These are phyloP conservation scores for Muraenolepis orangiensis DNA, from an alignment of 2,797 vertebrate genomes.

Conservation along the genomic window DNA sequence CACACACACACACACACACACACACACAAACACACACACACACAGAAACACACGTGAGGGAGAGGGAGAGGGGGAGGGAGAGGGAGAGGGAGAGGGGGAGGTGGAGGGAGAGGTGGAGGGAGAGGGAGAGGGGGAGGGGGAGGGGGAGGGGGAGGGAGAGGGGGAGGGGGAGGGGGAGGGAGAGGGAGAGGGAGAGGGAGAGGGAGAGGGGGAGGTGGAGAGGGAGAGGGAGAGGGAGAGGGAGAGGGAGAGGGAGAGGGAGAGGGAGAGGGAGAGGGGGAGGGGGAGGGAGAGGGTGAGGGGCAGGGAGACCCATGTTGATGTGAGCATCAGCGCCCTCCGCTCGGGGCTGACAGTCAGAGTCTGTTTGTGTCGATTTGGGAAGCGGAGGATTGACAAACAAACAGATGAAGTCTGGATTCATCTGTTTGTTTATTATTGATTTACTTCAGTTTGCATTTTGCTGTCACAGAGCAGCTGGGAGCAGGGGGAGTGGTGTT, in stretches of 20 bases:
- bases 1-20: neutral
- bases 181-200: neutral
- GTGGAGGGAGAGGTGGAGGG: no score
- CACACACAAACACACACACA: slow-evolving; percentile 2
- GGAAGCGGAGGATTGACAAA: no score
- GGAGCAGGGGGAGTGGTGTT: no score
- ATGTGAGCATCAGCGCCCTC: no score
- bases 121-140: neutral
- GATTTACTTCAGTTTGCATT: no score
- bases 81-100: neutral
- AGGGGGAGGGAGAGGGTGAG: neutral
- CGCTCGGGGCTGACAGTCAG: no score
- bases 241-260: neutral
- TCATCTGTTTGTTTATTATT: no score
- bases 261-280: neutral
- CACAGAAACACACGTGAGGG: slow-evolving; percentile 17
- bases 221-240: neutral
- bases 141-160: neutral
- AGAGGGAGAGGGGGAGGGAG: neutral
- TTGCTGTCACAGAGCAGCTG: no score
- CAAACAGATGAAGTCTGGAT: no score
- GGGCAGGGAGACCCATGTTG: neutral
- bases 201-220: neutral
- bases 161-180: neutral
- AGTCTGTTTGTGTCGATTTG: no score